Conservation (phyloP, 2,888 invertebrate species). For the Drosophila tripunctata region DNA sequence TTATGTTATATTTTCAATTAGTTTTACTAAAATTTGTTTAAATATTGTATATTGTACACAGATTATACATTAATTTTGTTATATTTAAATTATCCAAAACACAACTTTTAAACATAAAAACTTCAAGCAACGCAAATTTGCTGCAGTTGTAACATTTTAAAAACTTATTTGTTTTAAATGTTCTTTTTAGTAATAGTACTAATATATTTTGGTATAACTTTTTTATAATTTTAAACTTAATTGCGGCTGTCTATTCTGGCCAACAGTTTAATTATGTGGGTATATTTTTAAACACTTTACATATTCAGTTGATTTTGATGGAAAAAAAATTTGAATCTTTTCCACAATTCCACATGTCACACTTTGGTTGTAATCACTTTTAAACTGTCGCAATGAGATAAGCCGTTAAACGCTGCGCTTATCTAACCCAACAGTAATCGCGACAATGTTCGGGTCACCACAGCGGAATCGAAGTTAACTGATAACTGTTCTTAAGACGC, state of each 20-base stretch:
- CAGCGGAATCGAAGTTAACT: slow-evolving; percentile 5
- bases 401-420: slow-evolving; percentile 26
- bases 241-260: no score
- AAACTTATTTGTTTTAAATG: no score
- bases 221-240: background rate
- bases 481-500: slow-evolving; percentile 31
- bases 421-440: slow-evolving; percentile 19
- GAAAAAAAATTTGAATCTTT: background rate
- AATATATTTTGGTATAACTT: background rate
- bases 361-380: slow-evolving; percentile 8
- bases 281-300: no score
- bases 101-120: no score
- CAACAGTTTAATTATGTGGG: no score
- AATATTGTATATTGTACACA: background rate
- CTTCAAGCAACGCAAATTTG: background rate
- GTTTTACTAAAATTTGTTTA: background rate
- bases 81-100: no score
- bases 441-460: slow-evolving; percentile 15
- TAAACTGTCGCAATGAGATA: background rate
- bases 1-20: background rate
- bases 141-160: no score
- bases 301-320: background rate
- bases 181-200: no score
- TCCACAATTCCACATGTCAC: background rate
- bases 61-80: no score